Evolutionary conservation across 2,797 vertebrate genomes (phyloP), one percentile per base, ranked within the genome.

Genomic region (Ciconia nigra): DNA sequence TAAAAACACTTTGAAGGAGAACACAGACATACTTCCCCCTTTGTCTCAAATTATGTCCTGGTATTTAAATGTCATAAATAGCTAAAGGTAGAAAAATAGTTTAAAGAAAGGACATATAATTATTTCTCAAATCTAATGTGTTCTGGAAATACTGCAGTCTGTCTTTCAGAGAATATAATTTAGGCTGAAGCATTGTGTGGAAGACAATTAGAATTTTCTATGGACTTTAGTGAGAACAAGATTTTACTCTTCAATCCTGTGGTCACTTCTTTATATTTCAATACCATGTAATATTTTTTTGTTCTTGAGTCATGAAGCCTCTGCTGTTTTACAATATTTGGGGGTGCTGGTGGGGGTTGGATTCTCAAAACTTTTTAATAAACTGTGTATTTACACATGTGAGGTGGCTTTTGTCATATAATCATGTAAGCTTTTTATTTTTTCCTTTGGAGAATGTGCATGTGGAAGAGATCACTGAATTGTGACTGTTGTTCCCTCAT

Each of bases 401-500:
- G 55, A 77, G 19, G 35, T 73, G 26, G 58, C 31, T 89, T 87
- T 82, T 85, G 33, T 91, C 67, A 42, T 87, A 61, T 49, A 81
- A 47, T 63, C 66, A 20, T 80, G 22, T 5, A 47, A 49, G 11
- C n/a, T 80, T 81, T 79, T 73, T 31, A 15, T 52, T 79, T 91
- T 62, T 37, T 65, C 18, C 39, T 83, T 83, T 87, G 35, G 84
- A 70, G 78, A 85, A 73, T n/a, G 41, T 33, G 25, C 76, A 71
- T 86, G 69, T 95, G 79, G 57, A 88, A 94, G 37, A 90, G n/a
- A 93, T 88, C 44, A 51, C 69, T 88, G 90, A 86, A 49, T 63
- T 90, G 61, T 88, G 72, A 83, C 35, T 86, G 21, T 44, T 77
- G 46, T 9, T 93, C 41, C 49, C n/a, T 79, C 29, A 51, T 71